Percentiles rank a stretch among this genome's conserved stretches.
These are phyloP conservation scores for Spea hammondii DNA, from an alignment of 2,797 vertebrate species.

Conservation along the genomic window DNA sequence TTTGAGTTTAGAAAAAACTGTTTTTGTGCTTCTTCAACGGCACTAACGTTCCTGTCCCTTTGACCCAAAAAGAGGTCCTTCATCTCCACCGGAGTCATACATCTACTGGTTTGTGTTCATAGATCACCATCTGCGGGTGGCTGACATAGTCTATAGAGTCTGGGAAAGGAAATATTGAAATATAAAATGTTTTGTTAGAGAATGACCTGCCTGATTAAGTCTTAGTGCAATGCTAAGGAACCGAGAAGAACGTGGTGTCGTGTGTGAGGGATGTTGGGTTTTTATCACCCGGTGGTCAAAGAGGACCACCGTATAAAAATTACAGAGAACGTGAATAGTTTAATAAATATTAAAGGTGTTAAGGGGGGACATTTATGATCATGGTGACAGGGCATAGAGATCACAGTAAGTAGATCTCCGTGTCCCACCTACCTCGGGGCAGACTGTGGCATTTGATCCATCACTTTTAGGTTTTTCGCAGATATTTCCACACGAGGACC, in stretches of 20 bases:
- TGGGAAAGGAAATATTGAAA: constrained; percentile 53
- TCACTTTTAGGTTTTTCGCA: constrained; percentile 94
- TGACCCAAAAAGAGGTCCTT: neutral
- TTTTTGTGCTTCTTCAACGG: constrained; percentile 4
- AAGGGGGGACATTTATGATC: too few relatives aligned
- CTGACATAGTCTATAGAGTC: constrained; percentile 91
- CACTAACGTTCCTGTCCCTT: neutral
- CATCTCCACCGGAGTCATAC: neutral
- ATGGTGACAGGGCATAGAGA: too few relatives aligned
- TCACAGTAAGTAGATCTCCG: neutral
- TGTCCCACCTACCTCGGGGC: constrained; percentile 81
- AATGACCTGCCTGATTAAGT: too few relatives aligned
- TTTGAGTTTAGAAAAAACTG: too few relatives aligned
- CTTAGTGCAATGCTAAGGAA: too few relatives aligned
- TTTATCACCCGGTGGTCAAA: too few relatives aligned
- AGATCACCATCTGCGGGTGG: constrained; percentile 91
- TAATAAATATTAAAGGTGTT: too few relatives aligned
- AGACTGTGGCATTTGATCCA: constrained; percentile 92
- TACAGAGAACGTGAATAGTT: too few relatives aligned
- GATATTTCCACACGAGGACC: constrained; percentile 95
- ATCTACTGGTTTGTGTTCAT: constrained; percentile 54
- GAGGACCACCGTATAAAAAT: too few relatives aligned
- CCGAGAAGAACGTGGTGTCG: too few relatives aligned
- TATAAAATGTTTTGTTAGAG: too few relatives aligned
- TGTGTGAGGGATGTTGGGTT: too few relatives aligned